Percentiles rank a stretch among this genome's conserved stretches.
Conservation (phyloP, 1,140 invertebrate species). For the Trichogramma pretiosum region DNA sequence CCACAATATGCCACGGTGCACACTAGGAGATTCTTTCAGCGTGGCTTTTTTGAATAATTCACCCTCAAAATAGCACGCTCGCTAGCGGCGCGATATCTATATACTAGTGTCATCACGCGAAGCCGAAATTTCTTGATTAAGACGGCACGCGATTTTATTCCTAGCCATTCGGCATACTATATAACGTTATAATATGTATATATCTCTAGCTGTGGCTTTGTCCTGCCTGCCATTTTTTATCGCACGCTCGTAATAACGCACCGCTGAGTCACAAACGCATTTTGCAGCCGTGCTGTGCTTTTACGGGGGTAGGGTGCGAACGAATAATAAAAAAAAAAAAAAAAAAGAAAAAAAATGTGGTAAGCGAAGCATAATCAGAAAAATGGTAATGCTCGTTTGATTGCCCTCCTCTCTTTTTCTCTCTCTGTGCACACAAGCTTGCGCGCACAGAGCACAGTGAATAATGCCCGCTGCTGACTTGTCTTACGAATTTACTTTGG, state of each 20-base stretch:
- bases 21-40: too few species aligned
- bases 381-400: conserved; percentile 8
- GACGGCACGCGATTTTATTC: conserved; percentile 27
- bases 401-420: background rate
- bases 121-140: conserved; percentile 40
- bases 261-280: too few species aligned
- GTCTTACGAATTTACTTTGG: conserved; percentile 1
- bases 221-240: conserved; percentile 15
- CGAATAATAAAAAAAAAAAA: background rate
- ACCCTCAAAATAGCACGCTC: too few species aligned
- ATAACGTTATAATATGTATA: too few species aligned
- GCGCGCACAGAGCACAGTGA: too few species aligned
- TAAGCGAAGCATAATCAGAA: background rate
- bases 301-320: background rate
- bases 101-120: too few species aligned
- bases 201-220: too few species aligned
- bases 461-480: too few species aligned
- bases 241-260: conserved; percentile 4
- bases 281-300: too few species aligned
- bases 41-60: too few species aligned
- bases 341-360: background rate
- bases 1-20: too few species aligned
- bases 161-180: background rate
- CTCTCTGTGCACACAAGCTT: background rate
- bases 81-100: too few species aligned